These are phyloP conservation scores for Cygnus atratus DNA, from an alignment of 2,113 vertebrate genomes.

Conservation along the genomic window DNA sequence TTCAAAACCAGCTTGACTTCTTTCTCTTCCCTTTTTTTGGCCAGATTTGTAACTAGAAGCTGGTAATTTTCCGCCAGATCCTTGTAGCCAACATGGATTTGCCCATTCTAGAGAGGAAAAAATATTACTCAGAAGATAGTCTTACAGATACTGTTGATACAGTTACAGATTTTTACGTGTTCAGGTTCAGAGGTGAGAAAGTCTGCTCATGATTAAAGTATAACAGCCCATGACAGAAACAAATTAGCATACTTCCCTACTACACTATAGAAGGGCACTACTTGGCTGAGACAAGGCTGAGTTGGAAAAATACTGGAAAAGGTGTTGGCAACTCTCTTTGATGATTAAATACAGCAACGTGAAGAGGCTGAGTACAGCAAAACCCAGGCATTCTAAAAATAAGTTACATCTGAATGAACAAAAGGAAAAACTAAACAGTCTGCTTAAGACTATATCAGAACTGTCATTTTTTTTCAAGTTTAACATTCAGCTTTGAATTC, in stretches of 20 bases:
- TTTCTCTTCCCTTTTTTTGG: slow-evolving; percentile 86
- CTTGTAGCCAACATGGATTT: slow-evolving; percentile 90
- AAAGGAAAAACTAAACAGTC: background rate
- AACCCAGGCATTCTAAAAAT: slow-evolving; percentile 14
- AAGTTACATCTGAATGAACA: background rate
- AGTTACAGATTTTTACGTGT: background rate
- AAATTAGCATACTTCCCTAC: background rate
- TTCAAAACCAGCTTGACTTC: slow-evolving; percentile 95
- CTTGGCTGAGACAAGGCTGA: background rate
- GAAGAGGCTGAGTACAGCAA: slow-evolving; percentile 7
- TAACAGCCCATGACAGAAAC: background rate
- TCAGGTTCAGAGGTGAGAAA: slow-evolving; percentile 1
- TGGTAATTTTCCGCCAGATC: slow-evolving; percentile 92
- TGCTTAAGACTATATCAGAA: background rate
- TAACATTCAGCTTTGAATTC: background rate
- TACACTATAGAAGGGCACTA: background rate
- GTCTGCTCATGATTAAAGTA: background rate
- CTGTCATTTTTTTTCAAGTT: background rate
- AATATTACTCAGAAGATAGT: background rate
- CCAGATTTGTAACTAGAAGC: slow-evolving; percentile 87
- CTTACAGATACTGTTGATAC: background rate
- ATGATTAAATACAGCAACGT: background rate
- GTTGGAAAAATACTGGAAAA: background rate
- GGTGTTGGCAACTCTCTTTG: background rate
- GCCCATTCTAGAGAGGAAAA: slow-evolving; percentile 80